Percentiles rank a stretch among this genome's conserved stretches.
Evolutionary conservation across 2,113 vertebrate genomes (phyloP).

Genomic region (Percopsis transmontana): DNA sequence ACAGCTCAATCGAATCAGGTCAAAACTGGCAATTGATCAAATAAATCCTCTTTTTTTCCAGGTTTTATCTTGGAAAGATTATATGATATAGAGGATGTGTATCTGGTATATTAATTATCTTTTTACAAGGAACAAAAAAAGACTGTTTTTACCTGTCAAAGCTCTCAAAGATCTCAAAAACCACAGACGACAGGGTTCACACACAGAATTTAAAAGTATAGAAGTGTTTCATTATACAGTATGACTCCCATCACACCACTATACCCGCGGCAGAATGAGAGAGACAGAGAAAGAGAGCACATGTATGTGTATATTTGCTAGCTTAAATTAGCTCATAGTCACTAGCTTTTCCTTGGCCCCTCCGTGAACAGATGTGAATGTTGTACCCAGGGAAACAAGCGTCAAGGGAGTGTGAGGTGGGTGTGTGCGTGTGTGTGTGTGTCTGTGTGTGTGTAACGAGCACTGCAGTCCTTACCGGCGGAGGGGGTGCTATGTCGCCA

Average conservation of each 20-base stretch:
- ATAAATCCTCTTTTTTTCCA: conserved; percentile 17
- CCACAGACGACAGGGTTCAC: too few species aligned
- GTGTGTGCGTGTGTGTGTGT: conserved; percentile 20
- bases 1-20: conserved; percentile 26
- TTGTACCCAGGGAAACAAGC: conserved; percentile 38
- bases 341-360: neutral
- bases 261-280: too few species aligned
- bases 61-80: conserved; percentile 4
- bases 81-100: neutral
- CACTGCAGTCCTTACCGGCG: conserved; percentile 45
- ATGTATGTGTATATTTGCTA: neutral
- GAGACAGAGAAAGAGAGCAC: neutral
- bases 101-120: neutral
- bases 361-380: conserved; percentile 52
- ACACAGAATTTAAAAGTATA: too few species aligned
- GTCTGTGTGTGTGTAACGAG: conserved; percentile 44
- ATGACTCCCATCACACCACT: too few species aligned
- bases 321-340: neutral
- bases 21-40: conserved; percentile 14
- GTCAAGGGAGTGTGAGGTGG: conserved; percentile 20
- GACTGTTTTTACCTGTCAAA: too few species aligned
- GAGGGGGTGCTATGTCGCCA: conserved; percentile 15
- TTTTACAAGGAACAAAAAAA: neutral
- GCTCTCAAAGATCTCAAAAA: too few species aligned
- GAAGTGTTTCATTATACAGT: too few species aligned